Evolutionary conservation across 2,888 invertebrate species (phyloP).

Genomic region (Drosophila bunnanda): DNA sequence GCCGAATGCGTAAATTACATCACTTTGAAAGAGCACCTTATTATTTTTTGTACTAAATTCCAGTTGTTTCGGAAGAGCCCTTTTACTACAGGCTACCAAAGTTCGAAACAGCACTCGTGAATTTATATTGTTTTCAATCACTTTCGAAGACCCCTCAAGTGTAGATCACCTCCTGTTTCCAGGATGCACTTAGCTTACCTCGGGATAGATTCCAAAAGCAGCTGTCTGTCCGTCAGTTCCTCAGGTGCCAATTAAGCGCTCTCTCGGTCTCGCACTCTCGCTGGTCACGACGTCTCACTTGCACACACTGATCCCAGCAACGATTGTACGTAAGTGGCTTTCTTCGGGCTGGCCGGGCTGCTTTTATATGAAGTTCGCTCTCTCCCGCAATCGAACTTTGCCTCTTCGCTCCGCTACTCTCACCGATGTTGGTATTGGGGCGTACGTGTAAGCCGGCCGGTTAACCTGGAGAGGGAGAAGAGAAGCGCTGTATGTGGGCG

Average conservation of each 20-base stretch:
- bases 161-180: slow-evolving; percentile 1
- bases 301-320: slow-evolving; percentile 39
- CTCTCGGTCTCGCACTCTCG: slow-evolving; percentile 20
- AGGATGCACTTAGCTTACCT: slow-evolving; percentile 40
- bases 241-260: slow-evolving; percentile 32
- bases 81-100: neutral
- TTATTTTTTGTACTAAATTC: neutral
- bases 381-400: slow-evolving; percentile 10
- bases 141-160: neutral
- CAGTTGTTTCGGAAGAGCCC: neutral
- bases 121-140: neutral
- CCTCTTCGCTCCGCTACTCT: neutral
- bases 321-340: slow-evolving; percentile 44
- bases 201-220: slow-evolving; percentile 24
- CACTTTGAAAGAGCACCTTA: slow-evolving; percentile 39
- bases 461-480: slow-evolving; percentile 6
- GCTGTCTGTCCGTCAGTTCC: slow-evolving; percentile 24
- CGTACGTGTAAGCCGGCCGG: slow-evolving; percentile 41
- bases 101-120: neutral
- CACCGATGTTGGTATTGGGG: neutral
- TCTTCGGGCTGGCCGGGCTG: slow-evolving; percentile 6
- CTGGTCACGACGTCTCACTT: slow-evolving; percentile 23
- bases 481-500: slow-evolving; percentile 17
- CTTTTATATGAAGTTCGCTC: slow-evolving; percentile 42
- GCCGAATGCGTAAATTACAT: slow-evolving; percentile 62